These are phyloP conservation scores for Scolopax bukidnonensis DNA, from an alignment of 2,797 vertebrate genomes.

Conservation along the genomic window DNA sequence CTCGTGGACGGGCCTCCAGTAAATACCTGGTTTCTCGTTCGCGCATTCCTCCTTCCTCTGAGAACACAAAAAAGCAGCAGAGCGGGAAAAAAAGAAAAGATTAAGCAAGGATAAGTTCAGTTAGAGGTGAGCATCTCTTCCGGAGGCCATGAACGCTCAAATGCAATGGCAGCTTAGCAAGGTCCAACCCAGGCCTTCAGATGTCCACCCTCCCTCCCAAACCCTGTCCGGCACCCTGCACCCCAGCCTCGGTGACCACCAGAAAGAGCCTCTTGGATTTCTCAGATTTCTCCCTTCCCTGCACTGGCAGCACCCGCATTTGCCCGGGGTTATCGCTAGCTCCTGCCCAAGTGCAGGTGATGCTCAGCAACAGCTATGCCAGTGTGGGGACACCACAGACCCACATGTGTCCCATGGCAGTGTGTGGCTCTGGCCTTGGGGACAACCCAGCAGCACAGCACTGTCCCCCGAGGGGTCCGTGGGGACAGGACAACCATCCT, in stretches of 20 bases:
- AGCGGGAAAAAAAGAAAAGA: constrained; percentile 86
- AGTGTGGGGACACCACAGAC: fast-evolving
- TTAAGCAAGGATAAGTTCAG: constrained; percentile 89
- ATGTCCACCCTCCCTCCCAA: not conserved
- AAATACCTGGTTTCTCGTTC: constrained; percentile 97
- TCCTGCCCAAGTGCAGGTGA: not conserved
- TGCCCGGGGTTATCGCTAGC: fast-evolving
- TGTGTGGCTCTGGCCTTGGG: fast-evolving
- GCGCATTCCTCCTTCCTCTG: constrained; percentile 99
- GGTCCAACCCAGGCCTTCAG: constrained; percentile 51
- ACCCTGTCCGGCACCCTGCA: not conserved
- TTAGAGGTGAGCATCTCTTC: constrained; percentile 80
- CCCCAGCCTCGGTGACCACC: not conserved
- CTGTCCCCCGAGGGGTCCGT: fast-evolving
- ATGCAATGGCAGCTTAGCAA: constrained; percentile 79
- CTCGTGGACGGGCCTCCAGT: constrained; percentile 54
- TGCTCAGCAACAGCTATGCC: not conserved
- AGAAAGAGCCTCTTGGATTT: not conserved
- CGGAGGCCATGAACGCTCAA: constrained; percentile 76
- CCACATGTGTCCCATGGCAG: fast-evolving
- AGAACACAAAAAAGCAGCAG: constrained; percentile 90
- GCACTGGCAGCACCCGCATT: fast-evolving
- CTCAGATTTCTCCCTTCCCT: not conserved
- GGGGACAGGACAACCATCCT: not conserved
- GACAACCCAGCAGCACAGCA: not conserved